Evolutionary conservation across 1,140 invertebrate species (phyloP).

Genomic region (Trichonephila clavipes): DNA sequence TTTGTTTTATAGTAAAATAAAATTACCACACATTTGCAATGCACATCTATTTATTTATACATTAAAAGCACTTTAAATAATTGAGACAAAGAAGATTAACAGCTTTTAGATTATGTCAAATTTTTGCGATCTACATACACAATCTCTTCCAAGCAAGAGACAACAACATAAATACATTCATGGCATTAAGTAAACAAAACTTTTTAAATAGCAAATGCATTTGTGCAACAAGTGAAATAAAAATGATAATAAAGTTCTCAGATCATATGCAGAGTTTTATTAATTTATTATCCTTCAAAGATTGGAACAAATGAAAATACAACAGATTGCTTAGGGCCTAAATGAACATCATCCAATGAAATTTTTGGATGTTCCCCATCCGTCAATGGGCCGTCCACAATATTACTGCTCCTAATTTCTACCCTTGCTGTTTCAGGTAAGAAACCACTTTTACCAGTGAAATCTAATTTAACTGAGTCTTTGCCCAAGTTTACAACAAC

Average conservation of each 20-base stretch:
- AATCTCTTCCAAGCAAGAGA: too few relatives aligned
- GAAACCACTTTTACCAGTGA: slow-evolving; percentile 78
- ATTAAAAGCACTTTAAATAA: too few relatives aligned
- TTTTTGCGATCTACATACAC: too few relatives aligned
- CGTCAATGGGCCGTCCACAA: slow-evolving; percentile 30
- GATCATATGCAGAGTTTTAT: background rate
- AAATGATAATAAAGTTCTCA: background rate
- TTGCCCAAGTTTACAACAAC: slow-evolving; percentile 81
- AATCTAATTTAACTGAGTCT: slow-evolving; percentile 54
- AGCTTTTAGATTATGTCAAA: too few relatives aligned
- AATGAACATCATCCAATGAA: slow-evolving; percentile 66
- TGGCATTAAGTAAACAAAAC: too few relatives aligned
- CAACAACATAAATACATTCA: too few relatives aligned
- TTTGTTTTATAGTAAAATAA: too few relatives aligned
- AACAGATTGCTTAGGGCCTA: slow-evolving; percentile 77
- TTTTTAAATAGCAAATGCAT: too few relatives aligned
- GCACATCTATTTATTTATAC: too few relatives aligned
- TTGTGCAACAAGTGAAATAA: too few relatives aligned
- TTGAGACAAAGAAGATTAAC: too few relatives aligned
- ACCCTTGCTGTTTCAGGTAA: slow-evolving; percentile 77
- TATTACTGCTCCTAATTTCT: slow-evolving; percentile 75
- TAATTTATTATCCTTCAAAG: slow-evolving; percentile 44
- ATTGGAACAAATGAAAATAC: slow-evolving; percentile 78
- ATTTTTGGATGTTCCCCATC: slow-evolving; percentile 76
- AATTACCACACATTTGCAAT: too few relatives aligned